These are phyloP conservation scores for Botia kubotai DNA, from an alignment of 2,797 vertebrate species.

Conservation along the genomic window DNA sequence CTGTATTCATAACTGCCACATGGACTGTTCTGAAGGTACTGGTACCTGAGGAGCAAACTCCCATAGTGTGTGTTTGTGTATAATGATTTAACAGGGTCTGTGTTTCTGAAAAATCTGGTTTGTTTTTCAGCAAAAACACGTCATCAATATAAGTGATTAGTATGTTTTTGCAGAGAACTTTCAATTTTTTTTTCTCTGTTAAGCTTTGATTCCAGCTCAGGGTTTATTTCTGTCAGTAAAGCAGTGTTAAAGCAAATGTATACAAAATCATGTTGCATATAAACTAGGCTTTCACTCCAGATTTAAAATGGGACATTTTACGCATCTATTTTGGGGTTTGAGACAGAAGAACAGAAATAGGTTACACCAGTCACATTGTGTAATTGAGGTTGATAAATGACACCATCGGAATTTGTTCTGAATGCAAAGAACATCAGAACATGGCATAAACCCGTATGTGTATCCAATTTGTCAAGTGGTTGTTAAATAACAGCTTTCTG, in stretches of 20 bases:
- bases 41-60: conserved; percentile 56
- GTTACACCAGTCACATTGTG: background rate
- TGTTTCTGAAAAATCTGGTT: conserved; percentile 59
- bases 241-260: conserved; percentile 6
- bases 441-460: background rate
- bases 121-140: conserved; percentile 48
- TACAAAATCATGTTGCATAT: conserved; percentile 10
- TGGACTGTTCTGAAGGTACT: conserved; percentile 65
- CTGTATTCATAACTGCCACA: conserved; percentile 63
- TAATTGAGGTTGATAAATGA: background rate
- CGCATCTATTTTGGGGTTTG: conserved; percentile 19
- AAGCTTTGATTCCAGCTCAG: conserved; percentile 46
- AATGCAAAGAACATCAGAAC: background rate
- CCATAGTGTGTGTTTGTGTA: conserved; percentile 40
- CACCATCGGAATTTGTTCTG: background rate
- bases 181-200: conserved; percentile 1
- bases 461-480: conserved; percentile 12
- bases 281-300: conserved; percentile 41
- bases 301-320: conserved; percentile 14
- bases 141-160: conserved; percentile 22
- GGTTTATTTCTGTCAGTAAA: conserved; percentile 26
- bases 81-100: conserved; percentile 28
- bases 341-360: conserved; percentile 2
- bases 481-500: background rate
- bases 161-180: conserved; percentile 6